Evolutionary conservation across 1,140 invertebrate species (phyloP), one percentile per base, ranked within the genome.

Genomic region (Drosophila persimilis): DNA sequence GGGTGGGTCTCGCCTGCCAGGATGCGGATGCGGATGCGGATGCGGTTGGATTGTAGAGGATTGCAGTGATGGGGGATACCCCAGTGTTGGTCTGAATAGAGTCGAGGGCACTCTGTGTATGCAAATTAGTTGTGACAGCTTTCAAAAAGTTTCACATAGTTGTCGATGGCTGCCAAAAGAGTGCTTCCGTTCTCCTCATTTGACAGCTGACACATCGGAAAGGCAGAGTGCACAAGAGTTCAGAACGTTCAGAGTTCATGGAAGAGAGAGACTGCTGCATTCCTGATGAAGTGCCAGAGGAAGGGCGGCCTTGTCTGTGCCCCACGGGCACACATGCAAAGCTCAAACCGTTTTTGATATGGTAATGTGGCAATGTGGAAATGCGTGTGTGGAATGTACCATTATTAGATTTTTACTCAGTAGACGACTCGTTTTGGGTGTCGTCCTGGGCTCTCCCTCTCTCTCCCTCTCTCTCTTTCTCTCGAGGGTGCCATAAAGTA

Each of bases 121-220:
- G 83, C 83, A 86, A 86, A 86, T 86, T 88, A 86, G 83, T 86
- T 86, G 83, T 88, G 83, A 88, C 83, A 86, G 83, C 83, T 86
- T 79, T 86, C 84, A 77, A 79, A 86, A 88, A 86, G 79, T 75
- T 77, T 71, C 80, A 77, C 80, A 80, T 71, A 88, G 81, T 81
- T 86, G 81, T 88, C 78, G 71, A 81, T 81, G 58, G 57, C 31
- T 53, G 70, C 46, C 52, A 20, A 20, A 43, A 64, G 43, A 35
- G 50, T 44, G 52, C 53, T 29, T 55, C 44, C 26, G 39, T 54
- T 13, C 51, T 55, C 51, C 6, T 17, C 46, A 56, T 35, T 51
- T 74, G 70, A 55, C 67, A 72, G 67, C 51, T 65, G 59, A 46
- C 46, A 56, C 63, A 61, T n/a, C 26, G 24, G 1, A 29, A 45